Evolutionary conservation across 2,797 vertebrate species (phyloP).

Genomic region (Tenualosa thibaudeaui): DNA sequence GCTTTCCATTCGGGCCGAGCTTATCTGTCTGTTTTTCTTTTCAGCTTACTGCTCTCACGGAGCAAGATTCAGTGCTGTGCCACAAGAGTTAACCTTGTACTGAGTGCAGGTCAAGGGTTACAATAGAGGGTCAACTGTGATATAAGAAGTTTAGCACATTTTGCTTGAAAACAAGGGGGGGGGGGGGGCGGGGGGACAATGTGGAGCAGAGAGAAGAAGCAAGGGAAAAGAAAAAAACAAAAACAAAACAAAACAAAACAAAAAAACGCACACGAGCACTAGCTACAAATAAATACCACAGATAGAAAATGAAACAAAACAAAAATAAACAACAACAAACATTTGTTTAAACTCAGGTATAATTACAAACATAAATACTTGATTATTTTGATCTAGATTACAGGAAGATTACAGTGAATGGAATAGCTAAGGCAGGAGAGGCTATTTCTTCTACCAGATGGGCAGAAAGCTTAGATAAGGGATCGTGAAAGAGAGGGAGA

Average conservation of each 20-base stretch:
- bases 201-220: constrained; percentile 36
- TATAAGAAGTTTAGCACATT: constrained; percentile 13
- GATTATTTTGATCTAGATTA: constrained; percentile 72
- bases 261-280: constrained; percentile 59
- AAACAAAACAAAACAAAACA: constrained; percentile 37
- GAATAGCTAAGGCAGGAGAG: constrained; percentile 69
- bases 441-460: constrained; percentile 64
- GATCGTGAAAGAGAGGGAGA: constrained; percentile 49
- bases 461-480: constrained; percentile 49
- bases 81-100: constrained; percentile 9
- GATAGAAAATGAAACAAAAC: constrained; percentile 72
- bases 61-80: constrained; percentile 19
- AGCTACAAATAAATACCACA: constrained; percentile 84
- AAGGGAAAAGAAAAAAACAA: constrained; percentile 40
- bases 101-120: constrained; percentile 12
- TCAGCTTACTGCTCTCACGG: constrained; percentile 55
- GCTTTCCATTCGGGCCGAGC: constrained; percentile 48
- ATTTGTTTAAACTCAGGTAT: constrained; percentile 72
- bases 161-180: constrained; percentile 7
- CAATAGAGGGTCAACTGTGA: not conserved
- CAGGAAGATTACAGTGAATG: constrained; percentile 67
- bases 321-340: constrained; percentile 61
- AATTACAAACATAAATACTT: constrained; percentile 84
- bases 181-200: constrained; percentile 32
- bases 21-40: constrained; percentile 64